Conservation (phyloP, 1,140 invertebrate species). For the Coelopa frigida region DNA sequence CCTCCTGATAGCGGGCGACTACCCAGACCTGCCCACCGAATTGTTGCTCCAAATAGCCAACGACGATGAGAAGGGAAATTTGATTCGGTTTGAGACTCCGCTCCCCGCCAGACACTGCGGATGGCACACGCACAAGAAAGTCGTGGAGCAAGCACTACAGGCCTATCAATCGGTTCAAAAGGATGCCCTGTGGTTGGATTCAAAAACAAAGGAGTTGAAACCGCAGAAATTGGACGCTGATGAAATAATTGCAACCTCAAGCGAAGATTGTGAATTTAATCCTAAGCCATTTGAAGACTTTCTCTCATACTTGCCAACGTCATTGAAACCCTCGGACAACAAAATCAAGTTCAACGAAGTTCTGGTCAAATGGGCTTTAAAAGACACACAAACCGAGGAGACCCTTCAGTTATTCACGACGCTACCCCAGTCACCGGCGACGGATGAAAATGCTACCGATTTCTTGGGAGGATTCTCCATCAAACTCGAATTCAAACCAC, state of each 20-base stretch:
- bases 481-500: constrained; percentile 32
- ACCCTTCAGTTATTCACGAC: constrained; percentile 19
- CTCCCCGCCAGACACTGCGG: constrained; percentile 25
- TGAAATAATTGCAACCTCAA: too few species aligned
- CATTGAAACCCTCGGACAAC: constrained; percentile 2
- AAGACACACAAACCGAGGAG: background rate
- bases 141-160: constrained; percentile 5
- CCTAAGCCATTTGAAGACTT: background rate
- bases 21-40: constrained; percentile 27
- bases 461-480: constrained; percentile 22
- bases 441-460: constrained; percentile 6
- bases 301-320: constrained; percentile 12
- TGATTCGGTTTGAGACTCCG: constrained; percentile 24
- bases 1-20: constrained; percentile 21
- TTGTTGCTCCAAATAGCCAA: constrained; percentile 19
- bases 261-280: background rate
- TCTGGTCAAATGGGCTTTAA: constrained; percentile 21
- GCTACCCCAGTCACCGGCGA: constrained; percentile 17
- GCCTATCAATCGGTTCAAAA: constrained; percentile 12
- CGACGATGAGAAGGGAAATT: constrained; percentile 12
- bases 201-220: background rate
- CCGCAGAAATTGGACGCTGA: background rate
- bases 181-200: constrained; percentile 18
- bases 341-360: constrained; percentile 13
- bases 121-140: constrained; percentile 25